Evolutionary conservation across 2,797 vertebrate species (phyloP), one percentile per base, ranked within the genome.

Genomic region (Eulemur albifrons): DNA sequence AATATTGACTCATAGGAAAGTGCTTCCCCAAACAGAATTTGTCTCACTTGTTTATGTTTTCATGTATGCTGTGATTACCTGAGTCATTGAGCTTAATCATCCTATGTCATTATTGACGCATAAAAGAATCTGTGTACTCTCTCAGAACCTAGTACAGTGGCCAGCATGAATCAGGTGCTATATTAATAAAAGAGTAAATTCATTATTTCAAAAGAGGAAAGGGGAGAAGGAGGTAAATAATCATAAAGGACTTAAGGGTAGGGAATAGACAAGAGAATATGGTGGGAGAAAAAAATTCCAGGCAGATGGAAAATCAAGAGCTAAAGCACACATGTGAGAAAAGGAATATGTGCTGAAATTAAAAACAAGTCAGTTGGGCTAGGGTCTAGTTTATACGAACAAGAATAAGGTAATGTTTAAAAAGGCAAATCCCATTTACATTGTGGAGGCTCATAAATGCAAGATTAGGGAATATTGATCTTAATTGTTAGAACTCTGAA

Each of bases 301-400:
- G 67, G 20, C 76, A 88, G 73, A 88, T 94, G 79, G 63, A 94
- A 94, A 90, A 88, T 91, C 69, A 94, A 77, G 14, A 88, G 2
- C 63, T 73, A 63, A 93, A 94, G 25, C 45, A 94, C 11, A 69
- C 77, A 77, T 3, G 2, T 38, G n/a, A 83, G 77, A 15, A 82
- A 95, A 91, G 30, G 32, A 91, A 63, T 96, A 88, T 79, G 30
- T 88, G 32, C 48, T 61, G 21, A 95, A 95, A 96, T 43, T 32
- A 52, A 52, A 93, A 95, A 79, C 73, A 93, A 94, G 67, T 70
- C 75, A 75, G 70, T 91, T 96, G 94, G 79, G 63, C 9, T 50
- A 14, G n/a, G 4, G 17, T 75, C n/a, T 85, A 23, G 1, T 82
- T 18, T 75, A 59, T 38, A 80, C 21, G 35, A 86, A 65, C 32